Evolutionary conservation across 1,140 invertebrate species (phyloP).

Genomic region (Formica selysi): DNA sequence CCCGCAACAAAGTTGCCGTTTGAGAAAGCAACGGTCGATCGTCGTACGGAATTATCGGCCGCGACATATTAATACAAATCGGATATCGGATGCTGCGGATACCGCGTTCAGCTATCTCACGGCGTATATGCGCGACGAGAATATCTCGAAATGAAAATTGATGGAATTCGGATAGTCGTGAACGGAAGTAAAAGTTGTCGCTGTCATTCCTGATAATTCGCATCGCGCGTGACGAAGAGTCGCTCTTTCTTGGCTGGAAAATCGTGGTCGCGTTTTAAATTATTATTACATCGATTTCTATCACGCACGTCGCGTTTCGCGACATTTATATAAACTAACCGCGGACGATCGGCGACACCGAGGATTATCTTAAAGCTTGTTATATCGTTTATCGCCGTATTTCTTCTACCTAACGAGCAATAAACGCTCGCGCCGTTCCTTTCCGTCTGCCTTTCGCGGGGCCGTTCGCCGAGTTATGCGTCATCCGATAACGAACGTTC

Average conservation of each 20-base stretch:
- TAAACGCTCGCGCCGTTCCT: constrained; percentile 47
- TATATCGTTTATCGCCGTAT: constrained; percentile 36
- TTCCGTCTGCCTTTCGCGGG: constrained; percentile 16
- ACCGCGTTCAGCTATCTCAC: constrained; percentile 55
- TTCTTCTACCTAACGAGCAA: constrained; percentile 51
- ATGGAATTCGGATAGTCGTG: constrained; percentile 77
- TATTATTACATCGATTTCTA: constrained; percentile 55
- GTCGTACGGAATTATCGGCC: constrained; percentile 45
- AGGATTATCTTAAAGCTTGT: constrained; percentile 30
- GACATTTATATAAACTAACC: constrained; percentile 6
- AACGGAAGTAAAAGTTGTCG: constrained; percentile 66
- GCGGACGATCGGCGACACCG: neutral
- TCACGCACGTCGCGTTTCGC: constrained; percentile 14
- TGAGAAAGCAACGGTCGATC: neutral
- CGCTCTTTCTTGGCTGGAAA: constrained; percentile 37
- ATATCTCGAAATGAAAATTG: constrained; percentile 78
- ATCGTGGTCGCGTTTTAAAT: constrained; percentile 47
- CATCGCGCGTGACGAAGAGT: neutral
- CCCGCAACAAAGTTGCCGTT: neutral
- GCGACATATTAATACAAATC: constrained; percentile 71
- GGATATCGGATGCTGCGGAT: constrained; percentile 63
- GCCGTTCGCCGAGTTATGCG: constrained; percentile 59
- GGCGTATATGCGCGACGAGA: constrained; percentile 61
- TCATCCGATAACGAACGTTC: constrained; percentile 67
- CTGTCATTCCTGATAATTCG: constrained; percentile 38